These are phyloP conservation scores for Rhinolophus sinicus DNA, from an alignment of 2,113 vertebrate genomes.

Conservation along the genomic window DNA sequence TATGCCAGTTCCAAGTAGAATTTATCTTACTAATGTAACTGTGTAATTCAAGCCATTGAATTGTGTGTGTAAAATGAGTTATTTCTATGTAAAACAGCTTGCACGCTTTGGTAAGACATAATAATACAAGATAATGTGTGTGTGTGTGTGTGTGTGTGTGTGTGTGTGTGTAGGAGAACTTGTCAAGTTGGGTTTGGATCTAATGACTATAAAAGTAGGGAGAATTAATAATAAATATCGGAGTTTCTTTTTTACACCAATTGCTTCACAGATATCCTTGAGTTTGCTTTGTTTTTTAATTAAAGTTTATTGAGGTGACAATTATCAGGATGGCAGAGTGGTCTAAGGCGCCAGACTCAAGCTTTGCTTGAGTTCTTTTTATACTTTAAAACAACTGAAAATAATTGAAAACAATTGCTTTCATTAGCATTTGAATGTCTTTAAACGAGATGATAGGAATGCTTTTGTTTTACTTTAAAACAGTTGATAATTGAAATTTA, in stretches of 20 bases:
- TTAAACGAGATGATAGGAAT: neutral
- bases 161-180: neutral
- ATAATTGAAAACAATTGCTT: neutral
- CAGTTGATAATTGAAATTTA: neutral
- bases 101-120: neutral
- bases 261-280: neutral
- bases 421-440: neutral
- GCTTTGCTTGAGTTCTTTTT: neutral
- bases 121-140: accelerated
- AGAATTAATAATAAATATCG: neutral
- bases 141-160: neutral
- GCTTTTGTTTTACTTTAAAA: neutral
- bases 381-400: neutral
- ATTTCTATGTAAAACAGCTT: neutral
- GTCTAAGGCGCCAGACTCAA: too few species aligned
- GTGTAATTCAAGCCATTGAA: neutral
- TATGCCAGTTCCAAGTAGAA: neutral
- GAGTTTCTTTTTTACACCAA: neutral
- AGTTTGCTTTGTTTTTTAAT: too few species aligned
- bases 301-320: too few species aligned
- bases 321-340: too few species aligned
- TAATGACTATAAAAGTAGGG: neutral
- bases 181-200: neutral
- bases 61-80: neutral
- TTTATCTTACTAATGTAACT: neutral